Evolutionary conservation across 2,888 invertebrate species (phyloP).

Genomic region (Eucriotettix oculatus): DNA sequence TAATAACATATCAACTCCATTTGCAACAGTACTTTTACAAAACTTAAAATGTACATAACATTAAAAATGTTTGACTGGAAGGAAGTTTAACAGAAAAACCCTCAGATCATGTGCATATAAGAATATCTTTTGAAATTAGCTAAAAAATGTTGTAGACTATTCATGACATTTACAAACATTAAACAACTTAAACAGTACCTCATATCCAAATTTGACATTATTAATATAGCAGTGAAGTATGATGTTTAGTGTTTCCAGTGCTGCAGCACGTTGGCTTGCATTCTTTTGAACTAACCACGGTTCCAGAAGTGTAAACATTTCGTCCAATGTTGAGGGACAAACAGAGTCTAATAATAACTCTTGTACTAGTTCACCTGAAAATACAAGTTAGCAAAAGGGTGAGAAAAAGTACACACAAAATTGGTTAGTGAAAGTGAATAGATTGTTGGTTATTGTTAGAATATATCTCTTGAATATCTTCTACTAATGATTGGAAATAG

Average conservation of each 20-base stretch:
- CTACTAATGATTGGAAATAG: not conserved
- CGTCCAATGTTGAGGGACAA: slow-evolving; percentile 52
- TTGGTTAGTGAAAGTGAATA: too few relatives aligned
- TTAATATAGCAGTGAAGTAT: slow-evolving; percentile 41
- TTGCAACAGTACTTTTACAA: not conserved
- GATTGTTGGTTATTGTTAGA: too few relatives aligned
- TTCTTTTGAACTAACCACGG: slow-evolving; percentile 51
- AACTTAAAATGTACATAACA: too few relatives aligned
- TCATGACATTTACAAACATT: not conserved
- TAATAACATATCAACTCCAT: not conserved
- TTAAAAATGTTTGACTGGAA: too few relatives aligned
- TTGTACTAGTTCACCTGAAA: slow-evolving; percentile 34
- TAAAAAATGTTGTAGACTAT: too few relatives aligned
- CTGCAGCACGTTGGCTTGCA: slow-evolving; percentile 48
- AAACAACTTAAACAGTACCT: slow-evolving; percentile 30
- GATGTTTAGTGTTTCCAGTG: slow-evolving; percentile 29
- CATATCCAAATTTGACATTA: slow-evolving; percentile 53
- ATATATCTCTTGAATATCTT: too few relatives aligned
- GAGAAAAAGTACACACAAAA: too few relatives aligned
- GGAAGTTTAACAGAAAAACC: too few relatives aligned
- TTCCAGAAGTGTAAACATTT: slow-evolving; percentile 47
- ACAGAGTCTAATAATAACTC: slow-evolving; percentile 50
- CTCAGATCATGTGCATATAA: too few relatives aligned
- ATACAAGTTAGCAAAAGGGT: too few relatives aligned
- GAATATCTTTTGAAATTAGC: too few relatives aligned